Evolutionary conservation across 2,888 invertebrate species (phyloP).

Genomic region (Cephus nigrinus): DNA sequence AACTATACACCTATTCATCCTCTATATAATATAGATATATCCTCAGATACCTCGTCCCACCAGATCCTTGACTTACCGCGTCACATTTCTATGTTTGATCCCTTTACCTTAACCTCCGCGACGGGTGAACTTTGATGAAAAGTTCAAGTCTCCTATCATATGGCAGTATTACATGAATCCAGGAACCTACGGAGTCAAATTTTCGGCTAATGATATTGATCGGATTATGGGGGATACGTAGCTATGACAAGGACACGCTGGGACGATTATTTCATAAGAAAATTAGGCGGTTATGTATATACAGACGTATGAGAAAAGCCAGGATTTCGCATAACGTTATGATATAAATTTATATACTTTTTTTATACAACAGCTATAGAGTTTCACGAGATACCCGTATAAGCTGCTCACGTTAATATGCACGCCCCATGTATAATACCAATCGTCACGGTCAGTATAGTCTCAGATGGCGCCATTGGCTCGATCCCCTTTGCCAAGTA

Average conservation of each 20-base stretch:
- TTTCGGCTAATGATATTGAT: neutral
- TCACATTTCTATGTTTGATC: constrained; percentile 11
- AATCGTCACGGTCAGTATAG: neutral
- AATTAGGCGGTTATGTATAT: neutral
- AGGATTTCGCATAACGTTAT: neutral
- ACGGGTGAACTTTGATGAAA: neutral
- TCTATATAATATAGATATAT: neutral
- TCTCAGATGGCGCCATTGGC: neutral
- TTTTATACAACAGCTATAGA: neutral
- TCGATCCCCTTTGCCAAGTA: neutral
- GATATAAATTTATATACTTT: neutral
- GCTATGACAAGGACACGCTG: neutral
- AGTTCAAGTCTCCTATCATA: neutral
- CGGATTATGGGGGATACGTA: neutral
- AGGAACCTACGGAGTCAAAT: neutral
- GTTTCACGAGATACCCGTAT: neutral
- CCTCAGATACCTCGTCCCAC: neutral
- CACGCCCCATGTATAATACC: too few relatives aligned
- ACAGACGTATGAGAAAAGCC: neutral
- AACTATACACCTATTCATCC: neutral
- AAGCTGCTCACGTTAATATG: neutral
- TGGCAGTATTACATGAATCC: neutral
- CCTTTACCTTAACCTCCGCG: neutral
- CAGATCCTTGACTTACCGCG: constrained; percentile 17
- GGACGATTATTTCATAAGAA: neutral